Percentiles rank a stretch among this genome's conserved stretches.
phyloP scores from a whole-genome alignment of 2,797 vertebrate genomes.

The Atherinosoma microstoma region DNA sequence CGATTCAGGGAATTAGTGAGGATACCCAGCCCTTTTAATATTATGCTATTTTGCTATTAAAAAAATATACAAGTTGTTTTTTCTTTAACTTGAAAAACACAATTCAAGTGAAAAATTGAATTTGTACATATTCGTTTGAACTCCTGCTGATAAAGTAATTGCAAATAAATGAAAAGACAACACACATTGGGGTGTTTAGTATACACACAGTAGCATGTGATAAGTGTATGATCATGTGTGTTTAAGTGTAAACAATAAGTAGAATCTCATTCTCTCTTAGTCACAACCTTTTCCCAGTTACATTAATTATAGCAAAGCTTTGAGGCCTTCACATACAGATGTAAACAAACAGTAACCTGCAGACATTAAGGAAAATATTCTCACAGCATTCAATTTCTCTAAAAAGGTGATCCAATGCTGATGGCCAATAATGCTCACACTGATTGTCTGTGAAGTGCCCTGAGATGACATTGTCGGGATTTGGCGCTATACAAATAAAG shows the following conservation, averaged over 20 bases:
- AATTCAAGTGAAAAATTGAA: too few species aligned
- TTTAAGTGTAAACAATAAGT: background rate
- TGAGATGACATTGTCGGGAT: too few species aligned
- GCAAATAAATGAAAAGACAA: background rate
- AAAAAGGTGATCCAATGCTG: constrained; percentile 1
- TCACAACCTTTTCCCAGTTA: constrained; percentile 16
- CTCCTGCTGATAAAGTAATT: background rate
- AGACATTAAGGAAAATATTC: background rate
- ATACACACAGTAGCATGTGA: constrained; percentile 16
- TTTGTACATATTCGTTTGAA: background rate
- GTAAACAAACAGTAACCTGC: background rate
- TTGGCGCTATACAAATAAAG: too few species aligned
- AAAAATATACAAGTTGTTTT: too few species aligned
- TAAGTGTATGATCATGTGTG: background rate
- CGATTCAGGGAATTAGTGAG: too few species aligned
- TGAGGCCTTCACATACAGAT: background rate
- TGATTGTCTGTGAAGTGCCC: too few species aligned
- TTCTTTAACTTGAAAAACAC: too few species aligned
- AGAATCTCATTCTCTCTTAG: constrained; percentile 2
- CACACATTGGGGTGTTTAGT: background rate
- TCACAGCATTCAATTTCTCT: background rate
- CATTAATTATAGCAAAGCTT: constrained; percentile 27
- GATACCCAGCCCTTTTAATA: too few species aligned
- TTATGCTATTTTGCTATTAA: background rate
- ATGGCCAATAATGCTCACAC: background rate